phyloP scores from a whole-genome alignment of 2,113 vertebrate species.

The Mus spicilegus region DNA sequence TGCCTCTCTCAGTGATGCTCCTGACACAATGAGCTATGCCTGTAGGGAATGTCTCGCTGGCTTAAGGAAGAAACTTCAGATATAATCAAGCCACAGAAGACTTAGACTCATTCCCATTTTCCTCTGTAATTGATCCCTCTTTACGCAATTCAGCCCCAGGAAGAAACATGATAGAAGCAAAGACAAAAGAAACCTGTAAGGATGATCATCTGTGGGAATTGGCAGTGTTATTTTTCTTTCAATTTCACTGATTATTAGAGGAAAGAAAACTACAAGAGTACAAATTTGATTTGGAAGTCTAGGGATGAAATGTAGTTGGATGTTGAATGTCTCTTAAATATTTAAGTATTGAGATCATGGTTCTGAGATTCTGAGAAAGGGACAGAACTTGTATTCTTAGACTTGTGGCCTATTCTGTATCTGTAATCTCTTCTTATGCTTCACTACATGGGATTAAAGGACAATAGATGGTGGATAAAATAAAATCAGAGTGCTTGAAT shows the following conservation, averaged over 20 bases:
- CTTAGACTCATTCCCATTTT: constrained; percentile 36
- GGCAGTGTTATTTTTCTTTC: background rate
- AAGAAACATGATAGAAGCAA: constrained; percentile 42
- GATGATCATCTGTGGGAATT: constrained; percentile 61
- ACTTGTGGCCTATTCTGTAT: accelerated
- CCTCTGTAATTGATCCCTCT: constrained; percentile 66
- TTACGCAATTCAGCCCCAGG: constrained; percentile 67
- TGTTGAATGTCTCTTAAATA: too few species aligned
- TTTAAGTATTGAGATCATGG: too few species aligned
- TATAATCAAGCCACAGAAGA: constrained; percentile 68
- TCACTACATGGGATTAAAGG: too few species aligned
- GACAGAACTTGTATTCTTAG: background rate
- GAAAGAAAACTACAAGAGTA: constrained; percentile 5
- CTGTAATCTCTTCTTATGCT: background rate
- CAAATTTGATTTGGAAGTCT: background rate
- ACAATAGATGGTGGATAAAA: background rate
- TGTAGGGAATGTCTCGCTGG: constrained; percentile 62
- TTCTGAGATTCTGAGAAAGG: background rate
- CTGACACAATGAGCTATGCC: constrained; percentile 55
- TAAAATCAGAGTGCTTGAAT: background rate
- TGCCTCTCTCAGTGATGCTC: background rate
- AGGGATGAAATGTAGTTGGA: background rate
- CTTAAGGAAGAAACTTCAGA: constrained; percentile 70
- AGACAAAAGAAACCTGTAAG: constrained; percentile 39
- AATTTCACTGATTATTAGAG: background rate